Base-by-base conservation (phyloP, 1,140 invertebrate species). In the Aphelenchoides avenae region DNA sequence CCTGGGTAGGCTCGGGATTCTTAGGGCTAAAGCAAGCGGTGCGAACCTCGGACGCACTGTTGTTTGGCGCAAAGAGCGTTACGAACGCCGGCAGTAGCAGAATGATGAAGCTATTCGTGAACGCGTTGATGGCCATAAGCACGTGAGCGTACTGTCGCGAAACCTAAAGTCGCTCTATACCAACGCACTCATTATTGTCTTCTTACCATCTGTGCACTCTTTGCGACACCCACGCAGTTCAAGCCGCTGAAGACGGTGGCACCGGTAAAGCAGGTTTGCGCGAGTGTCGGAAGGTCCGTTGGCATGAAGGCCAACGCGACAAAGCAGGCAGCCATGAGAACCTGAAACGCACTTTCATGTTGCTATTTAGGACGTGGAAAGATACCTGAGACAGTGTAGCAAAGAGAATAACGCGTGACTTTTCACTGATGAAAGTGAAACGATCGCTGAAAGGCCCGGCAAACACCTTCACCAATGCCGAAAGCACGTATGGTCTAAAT, bases 271-370 rank as follows among this genome's bases (percentile, higher is more conserved):
- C 44, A 70, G n/a, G 51, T 30, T 46, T 73, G 65, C 13, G 52
- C 57, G 27, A 61, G 43, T 15, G 48, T 34, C 37, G 44, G 36
- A 29, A 46, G 63, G 2, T 43, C 40, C 26, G 40, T 24, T 13
- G 69, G 69, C 15, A 74, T 47, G 9, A 71, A 49, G 6, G 71
- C 67, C 5, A 71, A 22, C 4, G 52, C 47, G 13, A 63, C 27
- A 47, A 73, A 75, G 26, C 63, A 76, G 33, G 44, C 34, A 9
- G 71, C 64, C 61, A 71, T 71, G 6, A 48, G 41, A 33, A 66
- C 52, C 37, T 71, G 66, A 22, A 61, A 71, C 15, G 18, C 18
- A 36, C 13, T 36, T 36, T 36, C 18, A 13, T 36, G 34, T 36
- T 13, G 18, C 18, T 36, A 36, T 13, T 36, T 36, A 36, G 31